phyloP scores from a whole-genome alignment of 2,888 invertebrate species.

The Hypselothyrea guttata region DNA sequence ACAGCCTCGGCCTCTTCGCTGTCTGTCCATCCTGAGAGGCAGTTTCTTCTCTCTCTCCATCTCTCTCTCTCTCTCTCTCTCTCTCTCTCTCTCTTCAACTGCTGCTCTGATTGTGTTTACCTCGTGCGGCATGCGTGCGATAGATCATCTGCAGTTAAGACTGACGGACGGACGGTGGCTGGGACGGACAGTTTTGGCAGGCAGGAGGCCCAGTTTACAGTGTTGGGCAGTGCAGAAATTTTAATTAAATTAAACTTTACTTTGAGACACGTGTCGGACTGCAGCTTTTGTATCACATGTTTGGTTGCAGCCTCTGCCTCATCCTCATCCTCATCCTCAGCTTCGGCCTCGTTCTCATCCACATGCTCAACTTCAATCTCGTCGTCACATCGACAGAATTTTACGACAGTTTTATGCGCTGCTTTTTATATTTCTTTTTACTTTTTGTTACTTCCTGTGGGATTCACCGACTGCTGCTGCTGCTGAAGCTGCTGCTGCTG shows the following conservation, averaged over 20 bases:
- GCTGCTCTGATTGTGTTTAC: slow-evolving; percentile 70
- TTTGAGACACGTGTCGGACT: slow-evolving; percentile 70
- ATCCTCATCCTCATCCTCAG: slow-evolving; percentile 18
- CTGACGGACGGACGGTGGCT: background rate
- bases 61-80: no score
- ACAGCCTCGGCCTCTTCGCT: no score
- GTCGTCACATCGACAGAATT: slow-evolving; percentile 34
- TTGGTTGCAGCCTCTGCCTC: slow-evolving; percentile 22
- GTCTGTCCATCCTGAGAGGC: slow-evolving; percentile 37
- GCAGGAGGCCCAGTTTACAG: slow-evolving; percentile 13
- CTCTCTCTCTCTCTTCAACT: slow-evolving; percentile 10
- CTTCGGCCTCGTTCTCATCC: no score
- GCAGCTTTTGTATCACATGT: slow-evolving; percentile 30
- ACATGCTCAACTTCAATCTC: slow-evolving; percentile 16
- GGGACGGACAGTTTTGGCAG: background rate
- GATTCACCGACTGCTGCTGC: no score
- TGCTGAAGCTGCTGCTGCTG: no score
- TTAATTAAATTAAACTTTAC: slow-evolving; percentile 77
- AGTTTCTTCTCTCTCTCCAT: slow-evolving; percentile 18
- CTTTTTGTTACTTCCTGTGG: background rate
- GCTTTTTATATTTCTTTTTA: slow-evolving; percentile 1
- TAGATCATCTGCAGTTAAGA: slow-evolving; percentile 61
- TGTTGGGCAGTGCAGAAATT: slow-evolving; percentile 58
- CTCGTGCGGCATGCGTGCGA: slow-evolving; percentile 63
- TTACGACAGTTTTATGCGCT: slow-evolving; percentile 59